These are phyloP conservation scores for Motacilla tschutschensis DNA, from an alignment of 2,113 vertebrate genomes.

Conservation along the genomic window DNA sequence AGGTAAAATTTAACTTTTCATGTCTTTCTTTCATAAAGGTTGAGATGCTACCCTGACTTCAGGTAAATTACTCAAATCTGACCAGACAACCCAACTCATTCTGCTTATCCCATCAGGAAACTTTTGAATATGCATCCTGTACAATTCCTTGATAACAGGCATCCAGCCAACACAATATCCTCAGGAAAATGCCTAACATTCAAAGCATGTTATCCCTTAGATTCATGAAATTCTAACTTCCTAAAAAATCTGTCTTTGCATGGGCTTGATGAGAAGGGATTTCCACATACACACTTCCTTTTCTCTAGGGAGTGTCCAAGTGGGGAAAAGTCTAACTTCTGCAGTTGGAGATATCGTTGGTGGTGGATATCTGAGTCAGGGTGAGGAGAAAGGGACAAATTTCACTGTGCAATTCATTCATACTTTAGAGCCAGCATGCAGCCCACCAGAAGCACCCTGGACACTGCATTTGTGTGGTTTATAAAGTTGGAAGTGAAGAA, in stretches of 20 bases:
- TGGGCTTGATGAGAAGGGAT: background rate
- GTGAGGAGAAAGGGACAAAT: background rate
- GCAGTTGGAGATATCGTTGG: background rate
- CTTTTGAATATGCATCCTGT: slow-evolving; percentile 6
- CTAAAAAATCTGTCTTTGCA: background rate
- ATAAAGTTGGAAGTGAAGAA: background rate
- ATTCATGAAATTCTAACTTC: background rate
- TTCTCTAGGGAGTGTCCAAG: background rate
- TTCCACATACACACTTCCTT: background rate
- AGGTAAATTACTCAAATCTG: background rate
- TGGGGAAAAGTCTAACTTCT: background rate
- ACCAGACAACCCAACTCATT: background rate
- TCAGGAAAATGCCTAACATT: slow-evolving; percentile 9
- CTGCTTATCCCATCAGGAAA: slow-evolving; percentile 25
- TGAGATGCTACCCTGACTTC: background rate
- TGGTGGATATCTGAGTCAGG: background rate
- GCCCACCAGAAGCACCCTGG: background rate
- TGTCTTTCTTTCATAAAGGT: background rate
- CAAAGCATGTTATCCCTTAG: background rate
- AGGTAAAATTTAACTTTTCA: background rate
- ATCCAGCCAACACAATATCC: background rate
- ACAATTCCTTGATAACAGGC: slow-evolving; percentile 4
- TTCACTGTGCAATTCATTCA: background rate
- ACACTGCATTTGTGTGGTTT: background rate
- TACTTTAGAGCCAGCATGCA: background rate